Base-by-base conservation (phyloP, 1,140 invertebrate species). In the Drosophila equinoxialis region DNA sequence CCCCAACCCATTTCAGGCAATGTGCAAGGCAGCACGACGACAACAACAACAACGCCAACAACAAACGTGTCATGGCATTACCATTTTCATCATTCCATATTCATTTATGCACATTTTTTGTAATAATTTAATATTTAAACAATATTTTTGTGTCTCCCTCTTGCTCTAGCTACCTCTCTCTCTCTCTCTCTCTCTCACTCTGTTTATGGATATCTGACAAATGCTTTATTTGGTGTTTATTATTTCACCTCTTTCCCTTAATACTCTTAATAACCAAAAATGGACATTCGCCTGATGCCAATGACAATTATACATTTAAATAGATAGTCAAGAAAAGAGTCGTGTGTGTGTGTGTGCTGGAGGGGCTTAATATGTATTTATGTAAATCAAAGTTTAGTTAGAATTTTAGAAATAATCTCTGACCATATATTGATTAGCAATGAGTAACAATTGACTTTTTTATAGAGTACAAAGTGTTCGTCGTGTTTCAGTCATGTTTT, bases 101-200 rank as follows among this genome's bases (percentile, higher is more conserved):
- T 79, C 84, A 87, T 87, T 87, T 86, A 86, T 86, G 83, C 76
- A 79, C 83, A 87, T 75, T 86, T 77, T 69, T 79, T 83, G 82
- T 83, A 87, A 86, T 86, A 87, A 86, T 86, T 86, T 87, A 77
- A 89, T 89, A 87, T 86, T 87, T 87, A 65, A 86, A 87, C 83
- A 77, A 83, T 87, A 79, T 83, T 86, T 75, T 81, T 84, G 74
- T 77, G 58, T 59, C 45, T 67, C 39, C 62, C 65, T 68, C 37
- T 13, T 62, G 26, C 55, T 23, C 66, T 51, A 26, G 23, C 42
- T 26, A 30, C 20, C 61, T 11, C 10, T 33, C 45, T 54, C n/a
- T 64, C 37, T 54, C 8, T 66, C 41, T 58, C 3, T 20, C 14
- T 45, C 8, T 23, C 10, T 51, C 3, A 4, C 8, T 51, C 0